Base-by-base conservation (phyloP, 2,888 invertebrate genomes). In the Caenorhabditis afra region DNA sequence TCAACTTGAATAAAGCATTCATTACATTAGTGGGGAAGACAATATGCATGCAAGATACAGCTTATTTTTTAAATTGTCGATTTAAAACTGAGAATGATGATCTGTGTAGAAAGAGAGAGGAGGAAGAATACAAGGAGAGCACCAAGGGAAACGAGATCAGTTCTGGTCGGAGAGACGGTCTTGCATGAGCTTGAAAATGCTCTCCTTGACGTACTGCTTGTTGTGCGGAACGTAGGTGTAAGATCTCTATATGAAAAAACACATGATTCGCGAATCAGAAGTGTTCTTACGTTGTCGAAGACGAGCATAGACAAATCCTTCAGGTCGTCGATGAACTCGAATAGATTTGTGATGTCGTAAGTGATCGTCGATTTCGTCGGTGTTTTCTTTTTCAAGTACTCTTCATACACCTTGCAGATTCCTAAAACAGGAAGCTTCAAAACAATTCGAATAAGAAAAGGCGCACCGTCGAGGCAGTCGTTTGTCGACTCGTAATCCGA, bases 141-240 rank as follows among this genome's bases (percentile, higher is more conserved):
- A 23, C 16, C 12, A n/a, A n/a, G n/a, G n/a, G n/a, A n/a, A 18
- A 14, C 8, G 20, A 35, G 16, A 44, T 62, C 23, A 73, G 20
- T 58, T 12, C 0, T 44, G 49, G 20, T 58, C 35, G 58, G 14
- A 8, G 81, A 84, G 49, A 18, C 84, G 81, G 16, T 45, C 74
- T 44, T 82, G 68, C 62, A 86, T 81, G 68, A 85, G 41, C 8
- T 97, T 94, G 90, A 97, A 98, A 82, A 99, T 97, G 91, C 98
- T 97, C 91, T 99, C 97, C 91, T 99, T 99, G 74, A 99, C 96
- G 97, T 97, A 99, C 89, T 96, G 97, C 92, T 98, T 98, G 91
- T 97, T 97, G 92, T 97, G 97, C 0, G 99, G 99, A 1, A 96
- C 95, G 90, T 99, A 99, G 0, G 92, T 97, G 95, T 91, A 96